Conservation (phyloP, 2,113 vertebrate species). For the Scolopax mira region DNA sequence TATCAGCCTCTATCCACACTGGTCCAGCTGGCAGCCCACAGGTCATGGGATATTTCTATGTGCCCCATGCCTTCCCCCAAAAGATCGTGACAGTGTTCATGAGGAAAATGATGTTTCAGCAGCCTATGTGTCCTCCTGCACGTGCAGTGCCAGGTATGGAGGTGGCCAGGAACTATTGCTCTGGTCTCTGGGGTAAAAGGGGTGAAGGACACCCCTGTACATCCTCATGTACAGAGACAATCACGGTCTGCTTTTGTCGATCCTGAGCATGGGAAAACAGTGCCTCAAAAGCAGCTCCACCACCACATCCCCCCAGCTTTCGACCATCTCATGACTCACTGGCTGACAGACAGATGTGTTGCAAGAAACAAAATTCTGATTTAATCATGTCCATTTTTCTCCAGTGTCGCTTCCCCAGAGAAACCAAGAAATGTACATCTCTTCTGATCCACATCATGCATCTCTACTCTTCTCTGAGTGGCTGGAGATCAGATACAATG, state of each 20-base stretch:
- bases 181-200: background rate
- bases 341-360: background rate
- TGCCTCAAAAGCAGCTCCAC: background rate
- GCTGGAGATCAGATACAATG: background rate
- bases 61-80: background rate
- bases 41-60: background rate
- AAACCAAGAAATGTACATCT: background rate
- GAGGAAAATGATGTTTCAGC: background rate
- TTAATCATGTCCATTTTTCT: background rate
- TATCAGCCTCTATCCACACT: background rate
- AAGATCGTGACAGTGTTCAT: background rate
- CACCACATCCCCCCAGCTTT: background rate
- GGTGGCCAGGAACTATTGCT: background rate
- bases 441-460: background rate
- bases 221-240: background rate
- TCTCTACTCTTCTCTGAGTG: background rate
- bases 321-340: background rate
- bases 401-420: background rate
- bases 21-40: conserved; percentile 4
- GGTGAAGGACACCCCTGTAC: fast-evolving
- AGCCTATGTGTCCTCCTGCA: background rate
- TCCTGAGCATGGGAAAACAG: background rate
- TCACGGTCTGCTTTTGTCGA: background rate
- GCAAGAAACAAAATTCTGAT: background rate
- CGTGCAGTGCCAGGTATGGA: fast-evolving